Base-by-base conservation (phyloP, 2,797 vertebrate genomes). In the Sebastes nivosus region DNA sequence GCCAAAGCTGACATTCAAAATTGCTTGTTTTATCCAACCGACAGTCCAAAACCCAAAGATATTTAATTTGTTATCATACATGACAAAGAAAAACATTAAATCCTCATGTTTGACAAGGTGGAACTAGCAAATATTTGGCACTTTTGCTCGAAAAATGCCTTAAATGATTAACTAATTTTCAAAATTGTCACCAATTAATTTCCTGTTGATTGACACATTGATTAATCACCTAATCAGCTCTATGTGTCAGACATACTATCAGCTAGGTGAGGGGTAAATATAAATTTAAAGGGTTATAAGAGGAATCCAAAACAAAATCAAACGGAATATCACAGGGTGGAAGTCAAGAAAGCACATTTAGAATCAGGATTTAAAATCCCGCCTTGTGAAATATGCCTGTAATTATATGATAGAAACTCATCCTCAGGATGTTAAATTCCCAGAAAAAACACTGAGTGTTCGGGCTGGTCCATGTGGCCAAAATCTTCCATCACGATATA, bases 341-440 rank as follows among this genome's bases (percentile, higher is more conserved):
- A 60, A 60, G 32, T 6, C 36, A 32, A 42, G 24, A 71, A 34
- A n/a, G 24, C 18, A 18, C 20, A 30, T 63, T 59, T 13, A 65
- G 13, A 72, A 52, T 75, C 29, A 72, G 36, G 22, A 34, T 70
- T 65, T 60, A 46, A 68, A 55, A 20, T 67, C 8, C 20, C 6
- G 30, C 46, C 18, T 27, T 70, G 66, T 69, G n/a, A 58, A 18
- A 72, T 58, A 20, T 52, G 25, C 10, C 29, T 4, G 38, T 73
- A 73, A 66, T 77, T 57, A 55, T 66, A 22, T 50, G 27, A 71
- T 32, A 20, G 34, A 20, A 75, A 67, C 29, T 72, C 46, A 76
- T 75, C 59, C n/a, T 55, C 22, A 12, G 25, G 63, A 61, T 82
- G 50, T 68, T n/a, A 66, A 54, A 54, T 72, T n/a, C 38, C 52